Conservation (phyloP, 2,113 vertebrate genomes). For the Gambusia affinis region DNA sequence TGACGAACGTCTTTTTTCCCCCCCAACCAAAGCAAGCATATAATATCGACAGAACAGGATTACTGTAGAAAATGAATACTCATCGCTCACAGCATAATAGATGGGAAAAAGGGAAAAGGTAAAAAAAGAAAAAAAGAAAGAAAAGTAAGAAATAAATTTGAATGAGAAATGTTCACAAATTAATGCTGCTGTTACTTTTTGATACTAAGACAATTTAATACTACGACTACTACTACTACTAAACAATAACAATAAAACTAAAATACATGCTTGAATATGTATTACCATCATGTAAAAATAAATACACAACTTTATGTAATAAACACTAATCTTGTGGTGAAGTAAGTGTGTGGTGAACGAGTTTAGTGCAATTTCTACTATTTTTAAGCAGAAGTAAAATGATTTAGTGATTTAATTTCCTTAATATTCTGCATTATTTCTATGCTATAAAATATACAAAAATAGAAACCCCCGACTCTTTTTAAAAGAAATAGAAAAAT, state of each 20-base stretch:
- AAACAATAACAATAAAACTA: not conserved
- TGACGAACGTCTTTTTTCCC: not conserved
- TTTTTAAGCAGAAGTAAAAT: not conserved
- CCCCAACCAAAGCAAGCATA: not conserved
- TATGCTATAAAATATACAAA: not conserved
- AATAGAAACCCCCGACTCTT: not conserved
- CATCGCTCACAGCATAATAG: not conserved
- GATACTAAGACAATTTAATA: not conserved
- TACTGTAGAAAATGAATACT: not conserved
- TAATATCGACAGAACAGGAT: not conserved
- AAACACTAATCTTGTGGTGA: not conserved
- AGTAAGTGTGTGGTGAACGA: not conserved
- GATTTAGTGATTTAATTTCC: not conserved
- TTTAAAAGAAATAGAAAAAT: not conserved
- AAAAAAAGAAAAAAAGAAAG: too few relatives aligned
- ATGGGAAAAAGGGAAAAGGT: not conserved
- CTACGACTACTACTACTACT: not conserved
- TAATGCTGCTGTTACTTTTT: not conserved
- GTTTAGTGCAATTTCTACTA: not conserved
- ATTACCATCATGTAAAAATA: too few relatives aligned
- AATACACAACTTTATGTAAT: not conserved
- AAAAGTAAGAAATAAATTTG: not conserved
- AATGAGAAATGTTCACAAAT: not conserved
- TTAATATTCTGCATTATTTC: not conserved
- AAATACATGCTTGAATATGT: not conserved